These are phyloP conservation scores for Ginglymostoma cirratum DNA, from an alignment of 2,113 vertebrate genomes.

Conservation along the genomic window DNA sequence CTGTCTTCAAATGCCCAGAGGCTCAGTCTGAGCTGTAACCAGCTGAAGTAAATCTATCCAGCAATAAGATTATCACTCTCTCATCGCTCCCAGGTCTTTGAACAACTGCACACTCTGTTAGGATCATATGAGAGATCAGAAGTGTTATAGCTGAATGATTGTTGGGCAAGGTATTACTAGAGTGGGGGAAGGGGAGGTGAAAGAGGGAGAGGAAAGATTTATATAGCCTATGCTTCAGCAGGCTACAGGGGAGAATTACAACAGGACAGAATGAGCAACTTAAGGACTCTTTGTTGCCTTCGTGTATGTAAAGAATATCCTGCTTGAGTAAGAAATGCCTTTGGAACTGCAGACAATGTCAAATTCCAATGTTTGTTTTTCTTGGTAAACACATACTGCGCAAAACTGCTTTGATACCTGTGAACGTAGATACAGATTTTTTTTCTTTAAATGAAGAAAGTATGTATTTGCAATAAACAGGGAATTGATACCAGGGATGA, in stretches of 20 bases:
- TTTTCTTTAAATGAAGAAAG: too few relatives aligned
- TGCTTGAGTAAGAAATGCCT: too few relatives aligned
- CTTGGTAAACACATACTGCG: too few relatives aligned
- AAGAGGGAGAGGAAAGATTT: conserved; percentile 35
- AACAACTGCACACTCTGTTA: background rate
- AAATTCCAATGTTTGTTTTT: too few relatives aligned
- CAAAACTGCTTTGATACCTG: too few relatives aligned
- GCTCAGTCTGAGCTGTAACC: background rate
- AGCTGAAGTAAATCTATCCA: background rate
- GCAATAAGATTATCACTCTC: background rate
- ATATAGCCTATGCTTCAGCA: background rate
- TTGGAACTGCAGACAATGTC: too few relatives aligned
- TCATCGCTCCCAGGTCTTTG: background rate
- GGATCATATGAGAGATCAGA: background rate
- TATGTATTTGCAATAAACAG: too few relatives aligned
- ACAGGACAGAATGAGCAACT: background rate
- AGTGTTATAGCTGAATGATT: background rate
- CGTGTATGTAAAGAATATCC: too few relatives aligned
- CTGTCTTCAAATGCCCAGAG: background rate
- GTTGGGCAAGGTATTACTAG: conserved; percentile 49
- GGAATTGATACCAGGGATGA: background rate
- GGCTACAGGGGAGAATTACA: background rate
- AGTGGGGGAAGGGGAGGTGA: conserved; percentile 43
- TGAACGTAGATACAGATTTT: too few relatives aligned
- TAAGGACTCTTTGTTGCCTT: background rate